These are phyloP conservation scores for Hydrolagus affinis DNA, from an alignment of 2,113 vertebrate species.

Conservation along the genomic window DNA sequence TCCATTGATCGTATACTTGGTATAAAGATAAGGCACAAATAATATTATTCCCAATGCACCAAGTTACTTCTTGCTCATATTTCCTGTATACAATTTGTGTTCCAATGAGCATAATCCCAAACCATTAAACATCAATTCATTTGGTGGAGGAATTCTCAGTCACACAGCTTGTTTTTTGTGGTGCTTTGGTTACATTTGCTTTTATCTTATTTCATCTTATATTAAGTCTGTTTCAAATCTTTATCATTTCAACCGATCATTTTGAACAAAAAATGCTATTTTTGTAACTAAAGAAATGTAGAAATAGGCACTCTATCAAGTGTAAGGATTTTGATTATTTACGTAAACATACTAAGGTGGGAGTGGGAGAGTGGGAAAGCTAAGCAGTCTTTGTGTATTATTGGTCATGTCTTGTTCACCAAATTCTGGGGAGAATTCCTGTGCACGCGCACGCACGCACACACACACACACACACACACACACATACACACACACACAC, in stretches of 20 bases:
- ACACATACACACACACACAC: no score
- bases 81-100: not conserved
- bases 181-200: no score
- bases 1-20: not conserved
- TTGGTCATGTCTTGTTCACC: no score
- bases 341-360: no score
- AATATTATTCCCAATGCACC: not conserved
- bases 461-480: no score
- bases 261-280: not conserved
- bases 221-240: not conserved
- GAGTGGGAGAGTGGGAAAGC: no score
- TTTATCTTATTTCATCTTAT: not conserved
- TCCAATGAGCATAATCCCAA: not conserved
- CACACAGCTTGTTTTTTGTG: not conserved
- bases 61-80: not conserved
- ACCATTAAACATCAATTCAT: not conserved
- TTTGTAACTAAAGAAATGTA: not conserved
- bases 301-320: not conserved
- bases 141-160: not conserved
- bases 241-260: not conserved
- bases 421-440: no score
- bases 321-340: no score
- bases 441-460: no score
- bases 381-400: no score
- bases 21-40: not conserved